Evolutionary conservation across 1,140 invertebrate species (phyloP).

Genomic region (Brachystomella parvula): DNA sequence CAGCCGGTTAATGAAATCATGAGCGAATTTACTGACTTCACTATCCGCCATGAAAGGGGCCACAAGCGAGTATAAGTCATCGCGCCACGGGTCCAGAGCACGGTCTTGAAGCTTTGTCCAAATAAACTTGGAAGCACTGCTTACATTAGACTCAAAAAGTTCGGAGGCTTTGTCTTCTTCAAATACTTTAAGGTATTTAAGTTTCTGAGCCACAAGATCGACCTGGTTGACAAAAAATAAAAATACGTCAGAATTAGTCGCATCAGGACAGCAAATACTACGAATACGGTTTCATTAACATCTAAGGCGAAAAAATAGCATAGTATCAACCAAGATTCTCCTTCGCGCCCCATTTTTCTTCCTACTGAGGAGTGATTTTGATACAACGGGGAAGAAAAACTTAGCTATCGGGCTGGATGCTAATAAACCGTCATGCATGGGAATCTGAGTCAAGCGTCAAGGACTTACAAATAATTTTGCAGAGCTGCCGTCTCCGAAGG

Average conservation of each 20-base stretch:
- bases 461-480: conserved; percentile 12
- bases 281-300: no score
- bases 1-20: conserved; percentile 1
- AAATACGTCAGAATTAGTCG: neutral
- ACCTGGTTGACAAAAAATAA: conserved; percentile 11
- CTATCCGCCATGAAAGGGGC: neutral
- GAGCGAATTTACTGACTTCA: conserved; percentile 14
- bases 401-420: no score
- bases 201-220: conserved; percentile 23
- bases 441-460: no score
- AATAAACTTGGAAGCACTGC: conserved; percentile 12
- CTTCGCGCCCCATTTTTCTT: no score
- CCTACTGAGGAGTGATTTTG: neutral
- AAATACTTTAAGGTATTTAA: conserved; percentile 17
- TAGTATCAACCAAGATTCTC: no score
- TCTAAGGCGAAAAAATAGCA: no score
- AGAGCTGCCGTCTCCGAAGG: neutral
- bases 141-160: neutral
- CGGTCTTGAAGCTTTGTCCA: conserved; percentile 4
- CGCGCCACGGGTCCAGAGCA: neutral
- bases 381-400: neutral
- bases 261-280: no score
- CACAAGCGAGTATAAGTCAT: conserved; percentile 7
- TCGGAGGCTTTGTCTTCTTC: neutral
- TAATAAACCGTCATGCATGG: no score